A percentile compares a stretch with the other conserved stretches of the same genome.
Evolutionary conservation across 2,888 invertebrate genomes (phyloP).

Genomic region (Mythimna lalbum): DNA sequence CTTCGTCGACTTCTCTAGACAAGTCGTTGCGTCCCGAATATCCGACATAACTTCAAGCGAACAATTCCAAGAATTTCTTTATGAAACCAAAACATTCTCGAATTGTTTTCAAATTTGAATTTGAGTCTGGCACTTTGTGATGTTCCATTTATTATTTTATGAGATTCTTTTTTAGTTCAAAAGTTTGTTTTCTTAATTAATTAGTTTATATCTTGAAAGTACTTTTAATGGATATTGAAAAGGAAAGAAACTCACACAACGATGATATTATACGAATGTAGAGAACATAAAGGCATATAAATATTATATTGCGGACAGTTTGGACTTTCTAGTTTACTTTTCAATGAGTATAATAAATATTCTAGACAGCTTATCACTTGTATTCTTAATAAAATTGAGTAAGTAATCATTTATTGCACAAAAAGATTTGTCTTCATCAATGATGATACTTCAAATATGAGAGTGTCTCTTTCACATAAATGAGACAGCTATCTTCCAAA

Average conservation of each 20-base stretch:
- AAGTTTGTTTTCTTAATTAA: constrained; percentile 33
- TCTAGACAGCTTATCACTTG: too few relatives aligned
- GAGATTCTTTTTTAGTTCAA: constrained; percentile 29
- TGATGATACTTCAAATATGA: too few relatives aligned
- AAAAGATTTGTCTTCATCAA: too few relatives aligned
- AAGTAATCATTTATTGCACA: too few relatives aligned
- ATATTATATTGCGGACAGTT: not conserved
- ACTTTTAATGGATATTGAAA: too few relatives aligned
- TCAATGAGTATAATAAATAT: too few relatives aligned
- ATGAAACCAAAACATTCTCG: constrained; percentile 58
- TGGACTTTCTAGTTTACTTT: not conserved
- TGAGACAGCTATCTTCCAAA: too few relatives aligned
- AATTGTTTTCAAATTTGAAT: constrained; percentile 57
- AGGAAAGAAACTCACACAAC: not conserved
- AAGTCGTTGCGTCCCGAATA: constrained; percentile 49
- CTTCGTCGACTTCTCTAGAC: constrained; percentile 41
- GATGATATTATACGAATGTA: too few relatives aligned
- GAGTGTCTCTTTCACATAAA: too few relatives aligned
- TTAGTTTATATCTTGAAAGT: not conserved
- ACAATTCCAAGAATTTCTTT: constrained; percentile 66
- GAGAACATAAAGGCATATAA: not conserved
- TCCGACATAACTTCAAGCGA: constrained; percentile 59
- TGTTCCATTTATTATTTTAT: constrained; percentile 43
- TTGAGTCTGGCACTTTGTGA: constrained; percentile 37
- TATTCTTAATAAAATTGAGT: too few relatives aligned